Base-by-base conservation (phyloP, 2,113 vertebrate genomes). In the Cygnus atratus region DNA sequence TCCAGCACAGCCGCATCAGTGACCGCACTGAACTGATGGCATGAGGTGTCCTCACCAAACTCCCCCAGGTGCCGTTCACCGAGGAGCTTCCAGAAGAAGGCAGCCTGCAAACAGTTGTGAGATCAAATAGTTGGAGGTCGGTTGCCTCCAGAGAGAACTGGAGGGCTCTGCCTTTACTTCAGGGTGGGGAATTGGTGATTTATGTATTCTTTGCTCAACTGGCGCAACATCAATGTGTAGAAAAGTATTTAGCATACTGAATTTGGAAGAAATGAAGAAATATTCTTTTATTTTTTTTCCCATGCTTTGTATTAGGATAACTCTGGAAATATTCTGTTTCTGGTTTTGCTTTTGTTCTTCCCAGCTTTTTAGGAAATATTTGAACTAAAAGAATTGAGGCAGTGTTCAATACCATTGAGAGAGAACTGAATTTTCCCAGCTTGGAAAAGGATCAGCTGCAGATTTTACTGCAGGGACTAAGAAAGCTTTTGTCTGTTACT, bases 261-360 rank as follows among this genome's bases (percentile, higher is more conserved):
- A 81, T 75, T 91, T 75, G 73, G 81, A 91, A 89, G 65, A 87
- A 92, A 80, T 52, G 2, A 73, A 71, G 24, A 83, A 66, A 65
- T 65, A 54, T 41, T 71, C 65, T 39, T 10, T 43, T 65, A 7
- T 75, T 44, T 29, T 55, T 72, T 50, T 73, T 21, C 3, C 59
- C 52, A 24, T 87, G 52, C 43, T 84, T 95, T 96, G 25, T 87
- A 55, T 92, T 87, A 82, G 81, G 57, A 59, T 88, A 89, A 87
- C 57, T 92, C 65, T 96, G 93, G 81, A 95, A 95, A 61, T 84
- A 52, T 7, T 76, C 79, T 87, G 59, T 44, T 89, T 94, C 61
- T 95, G 39, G 73, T 95, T 95, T 95, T 91, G 52, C 65, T 94
- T 96, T 93, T 95, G 77, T 89, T 93, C 52, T 81, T 91, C 31